Percentiles rank a stretch among this genome's conserved stretches.
phyloP scores from a whole-genome alignment of 2,888 invertebrate genomes.

The Drosophila borborema region DNA sequence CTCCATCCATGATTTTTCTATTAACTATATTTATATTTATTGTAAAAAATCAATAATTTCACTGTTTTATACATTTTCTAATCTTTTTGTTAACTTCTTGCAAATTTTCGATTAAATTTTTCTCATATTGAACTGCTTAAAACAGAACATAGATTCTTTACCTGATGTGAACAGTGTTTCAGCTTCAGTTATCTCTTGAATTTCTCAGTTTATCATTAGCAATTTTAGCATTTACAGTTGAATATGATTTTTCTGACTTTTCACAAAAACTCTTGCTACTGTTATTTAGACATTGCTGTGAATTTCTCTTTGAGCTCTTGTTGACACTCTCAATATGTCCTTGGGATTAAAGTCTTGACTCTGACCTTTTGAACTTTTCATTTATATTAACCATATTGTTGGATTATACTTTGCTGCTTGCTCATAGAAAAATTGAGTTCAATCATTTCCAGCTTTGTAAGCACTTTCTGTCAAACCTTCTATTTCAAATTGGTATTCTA shows the following conservation, averaged over 20 bases:
- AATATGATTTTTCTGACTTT: no score
- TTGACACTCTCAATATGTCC: no score
- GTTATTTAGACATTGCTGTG: not conserved
- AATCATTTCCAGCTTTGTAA: conserved; percentile 9
- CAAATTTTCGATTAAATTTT: not conserved
- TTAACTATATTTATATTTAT: not conserved
- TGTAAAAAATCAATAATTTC: not conserved
- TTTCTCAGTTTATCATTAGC: not conserved
- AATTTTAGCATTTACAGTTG: not conserved
- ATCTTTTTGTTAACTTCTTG: no score
- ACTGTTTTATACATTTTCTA: no score
- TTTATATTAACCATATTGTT: conserved; percentile 5
- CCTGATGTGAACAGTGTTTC: no score
- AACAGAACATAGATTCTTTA: no score
- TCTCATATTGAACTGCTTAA: not conserved
- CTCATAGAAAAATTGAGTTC: not conserved
- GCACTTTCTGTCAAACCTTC: conserved; percentile 1
- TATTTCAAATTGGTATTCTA: conserved; percentile 18
- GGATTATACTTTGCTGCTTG: not conserved
- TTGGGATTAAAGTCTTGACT: not conserved
- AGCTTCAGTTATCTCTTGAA: not conserved
- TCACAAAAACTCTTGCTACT: not conserved
- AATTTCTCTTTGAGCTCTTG: not conserved
- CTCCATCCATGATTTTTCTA: no score
- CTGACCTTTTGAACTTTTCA: not conserved